Base-by-base conservation (phyloP, 2,797 vertebrate genomes). In the Malurus splendens region DNA sequence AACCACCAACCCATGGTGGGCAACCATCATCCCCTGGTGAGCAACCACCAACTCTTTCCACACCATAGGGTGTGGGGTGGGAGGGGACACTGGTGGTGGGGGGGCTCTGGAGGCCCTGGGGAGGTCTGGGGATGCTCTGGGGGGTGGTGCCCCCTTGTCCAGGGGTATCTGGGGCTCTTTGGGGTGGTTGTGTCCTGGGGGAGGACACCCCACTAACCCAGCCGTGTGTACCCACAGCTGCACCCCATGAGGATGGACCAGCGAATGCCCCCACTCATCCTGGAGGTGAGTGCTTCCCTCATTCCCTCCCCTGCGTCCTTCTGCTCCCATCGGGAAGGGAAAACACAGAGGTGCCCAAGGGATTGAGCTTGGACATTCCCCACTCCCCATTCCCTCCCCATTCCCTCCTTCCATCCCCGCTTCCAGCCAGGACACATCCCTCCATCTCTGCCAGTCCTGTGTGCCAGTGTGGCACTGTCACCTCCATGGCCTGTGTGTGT, bases 231-330 rank as follows among this genome's bases (percentile, higher is more conserved):
- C 57, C 72, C 71, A 32, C 93, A 95, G 94, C 91, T 95, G 72
- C 91, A 94, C 78, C 91, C 94, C 7, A 82, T 94, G 92, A 93
- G 92, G 92, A 94, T 95, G 94, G 94, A 95, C 52, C 93, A 88
- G 67, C 57, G 92, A 68, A 93, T 94, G 93, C 94, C 81, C 0
- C 90, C 87, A 0, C 93, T 95, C 67, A 71, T 92, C 81, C 86
- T 94, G 0, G 94, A 94, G 94, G 94, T 95, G 57, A 95, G 50
- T 36, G 1, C 48, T 64, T 42, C 81, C 48, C 85, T 64, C 16
- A 1, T 24, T 8, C 51, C 44, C 60, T 52, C 23, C 36, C 52
- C 32, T 12, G 30, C 11, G 0, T 14, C 24, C 47, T 72, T 15
- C 77, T 38, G 59, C 32, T 64, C 70, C 50, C 0, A 0, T 3